Conservation (phyloP, 2,797 vertebrate species). For the Phalloptychus januarius region DNA sequence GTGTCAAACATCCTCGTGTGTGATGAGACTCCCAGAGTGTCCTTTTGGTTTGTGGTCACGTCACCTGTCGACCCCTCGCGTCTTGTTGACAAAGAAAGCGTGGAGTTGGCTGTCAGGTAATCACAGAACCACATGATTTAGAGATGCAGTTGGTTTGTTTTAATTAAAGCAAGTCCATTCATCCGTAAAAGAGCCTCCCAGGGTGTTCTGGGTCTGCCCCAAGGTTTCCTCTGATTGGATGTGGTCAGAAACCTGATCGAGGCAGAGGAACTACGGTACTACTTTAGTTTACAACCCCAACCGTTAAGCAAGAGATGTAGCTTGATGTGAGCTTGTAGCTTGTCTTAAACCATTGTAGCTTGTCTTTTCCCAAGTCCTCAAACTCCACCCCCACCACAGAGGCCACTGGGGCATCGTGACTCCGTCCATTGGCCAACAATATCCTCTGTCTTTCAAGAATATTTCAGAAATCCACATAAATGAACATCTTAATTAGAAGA, state of each 20-base stretch:
- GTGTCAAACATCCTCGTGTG: conserved; percentile 74
- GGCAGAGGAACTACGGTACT: neutral
- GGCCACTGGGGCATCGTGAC: neutral
- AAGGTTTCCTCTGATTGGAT: neutral
- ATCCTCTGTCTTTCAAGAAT: neutral
- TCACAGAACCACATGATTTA: conserved; percentile 33
- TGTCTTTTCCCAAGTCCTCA: neutral
- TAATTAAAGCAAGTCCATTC: too few species aligned
- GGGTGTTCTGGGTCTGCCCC: neutral
- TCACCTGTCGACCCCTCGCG: neutral
- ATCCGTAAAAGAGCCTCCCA: neutral
- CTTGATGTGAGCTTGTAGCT: too few species aligned
- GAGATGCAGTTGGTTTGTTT: neutral
- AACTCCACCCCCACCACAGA: neutral
- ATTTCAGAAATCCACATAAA: neutral
- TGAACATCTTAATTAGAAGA: neutral
- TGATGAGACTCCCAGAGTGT: conserved; percentile 71
- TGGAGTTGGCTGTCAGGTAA: conserved; percentile 79
- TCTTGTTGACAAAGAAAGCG: conserved; percentile 27
- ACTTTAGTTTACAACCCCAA: neutral
- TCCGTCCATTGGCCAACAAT: neutral
- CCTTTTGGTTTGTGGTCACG: conserved; percentile 81
- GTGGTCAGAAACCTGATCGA: neutral
- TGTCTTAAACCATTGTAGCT: neutral
- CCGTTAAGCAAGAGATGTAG: neutral